Percentiles rank a stretch among this genome's conserved stretches.
Conservation (phyloP, 2,113 vertebrate species). For the human (Homo sapiens) region GRCh38 chr7:7552001-7552500, state of each 20-base stretch:
- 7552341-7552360: neutral
- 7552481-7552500: neutral
- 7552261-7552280: neutral
- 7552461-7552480: neutral
- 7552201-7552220: neutral
- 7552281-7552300: neutral
- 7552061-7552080: neutral
- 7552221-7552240: neutral
- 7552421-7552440: neutral
- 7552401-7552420: neutral
- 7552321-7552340: neutral
- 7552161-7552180: neutral
- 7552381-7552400: neutral
- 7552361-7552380: neutral
- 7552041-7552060: too few relatives aligned
- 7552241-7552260: neutral
- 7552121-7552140: neutral
- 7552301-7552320: neutral
- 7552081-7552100: neutral
- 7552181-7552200: neutral
- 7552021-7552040: neutral
- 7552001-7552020: neutral
- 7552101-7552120: neutral
- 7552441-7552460: neutral
- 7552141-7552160: neutral